phyloP scores from a whole-genome alignment of 2,888 invertebrate species.

The Amiota mariae region DNA sequence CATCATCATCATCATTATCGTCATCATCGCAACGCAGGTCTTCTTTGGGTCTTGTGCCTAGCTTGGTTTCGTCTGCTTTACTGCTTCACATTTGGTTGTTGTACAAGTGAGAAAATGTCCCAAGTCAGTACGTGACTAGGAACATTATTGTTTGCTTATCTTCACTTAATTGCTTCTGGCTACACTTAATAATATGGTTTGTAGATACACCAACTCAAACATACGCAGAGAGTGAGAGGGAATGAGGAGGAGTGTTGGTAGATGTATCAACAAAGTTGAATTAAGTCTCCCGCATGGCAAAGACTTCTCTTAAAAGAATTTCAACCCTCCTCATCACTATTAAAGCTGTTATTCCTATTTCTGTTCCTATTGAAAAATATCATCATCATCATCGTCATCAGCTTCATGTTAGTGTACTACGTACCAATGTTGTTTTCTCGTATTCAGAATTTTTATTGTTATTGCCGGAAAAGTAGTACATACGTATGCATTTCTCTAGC shows the following conservation, averaged over 20 bases:
- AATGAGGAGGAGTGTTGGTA: not conserved
- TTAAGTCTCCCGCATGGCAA: not conserved
- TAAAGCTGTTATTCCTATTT: not conserved
- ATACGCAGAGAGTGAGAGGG: constrained; percentile 21
- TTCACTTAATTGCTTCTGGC: constrained; percentile 71
- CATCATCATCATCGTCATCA: constrained; percentile 17
- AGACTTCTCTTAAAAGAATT: not conserved
- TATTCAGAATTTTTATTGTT: constrained; percentile 8
- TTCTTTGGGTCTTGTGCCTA: not conserved
- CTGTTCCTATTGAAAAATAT: not conserved
- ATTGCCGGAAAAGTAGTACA: not conserved
- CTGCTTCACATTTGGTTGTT: not conserved
- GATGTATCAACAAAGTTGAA: too few relatives aligned
- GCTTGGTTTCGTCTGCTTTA: not conserved
- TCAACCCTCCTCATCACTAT: not conserved
- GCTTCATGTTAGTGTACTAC: not conserved
- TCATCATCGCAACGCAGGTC: not conserved
- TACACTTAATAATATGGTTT: constrained; percentile 69
- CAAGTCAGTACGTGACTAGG: constrained; percentile 66
- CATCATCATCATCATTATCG: not conserved
- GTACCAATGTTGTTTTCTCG: not conserved
- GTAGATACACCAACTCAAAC: constrained; percentile 30
- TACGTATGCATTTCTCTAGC: too few relatives aligned
- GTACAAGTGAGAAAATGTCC: constrained; percentile 59
- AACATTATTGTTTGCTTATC: constrained; percentile 71